Conservation (phyloP, 2,888 invertebrate species). For the Protodeltote pygarga region DNA sequence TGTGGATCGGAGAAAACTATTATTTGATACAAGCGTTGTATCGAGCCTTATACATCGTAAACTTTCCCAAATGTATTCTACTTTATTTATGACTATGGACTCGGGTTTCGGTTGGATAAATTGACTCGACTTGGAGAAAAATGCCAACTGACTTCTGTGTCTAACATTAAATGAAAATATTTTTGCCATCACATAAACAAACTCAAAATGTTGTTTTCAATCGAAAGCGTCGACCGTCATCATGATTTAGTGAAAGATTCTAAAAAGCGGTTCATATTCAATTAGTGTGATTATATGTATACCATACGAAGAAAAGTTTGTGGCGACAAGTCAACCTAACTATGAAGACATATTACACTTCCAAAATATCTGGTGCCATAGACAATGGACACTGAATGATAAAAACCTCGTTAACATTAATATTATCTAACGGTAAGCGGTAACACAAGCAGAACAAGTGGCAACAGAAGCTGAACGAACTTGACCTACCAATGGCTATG, state of each 20-base stretch:
- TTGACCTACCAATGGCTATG: conserved; percentile 64
- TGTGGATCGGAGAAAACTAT: not conserved
- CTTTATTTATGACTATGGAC: conserved; percentile 17
- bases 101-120: conserved; percentile 15
- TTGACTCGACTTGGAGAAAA: conserved; percentile 14
- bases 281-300: no score
- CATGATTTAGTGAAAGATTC: conserved; percentile 1
- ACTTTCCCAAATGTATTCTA: conserved; percentile 2
- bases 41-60: conserved; percentile 5
- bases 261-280: no score
- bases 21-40: conserved; percentile 5
- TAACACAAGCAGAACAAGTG: conserved; percentile 10
- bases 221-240: not conserved
- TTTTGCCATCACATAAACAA: not conserved
- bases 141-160: not conserved
- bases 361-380: no score
- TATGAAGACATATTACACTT: no score
- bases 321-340: no score
- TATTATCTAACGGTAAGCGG: not conserved
- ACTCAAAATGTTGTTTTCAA: not conserved
- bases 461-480: conserved; percentile 50
- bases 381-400: no score
- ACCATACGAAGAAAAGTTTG: no score
- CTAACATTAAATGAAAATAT: conserved; percentile 4
- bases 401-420: not conserved